Conservation (phyloP, 2,113 vertebrate genomes). For the Bostrychus sinensis region DNA sequence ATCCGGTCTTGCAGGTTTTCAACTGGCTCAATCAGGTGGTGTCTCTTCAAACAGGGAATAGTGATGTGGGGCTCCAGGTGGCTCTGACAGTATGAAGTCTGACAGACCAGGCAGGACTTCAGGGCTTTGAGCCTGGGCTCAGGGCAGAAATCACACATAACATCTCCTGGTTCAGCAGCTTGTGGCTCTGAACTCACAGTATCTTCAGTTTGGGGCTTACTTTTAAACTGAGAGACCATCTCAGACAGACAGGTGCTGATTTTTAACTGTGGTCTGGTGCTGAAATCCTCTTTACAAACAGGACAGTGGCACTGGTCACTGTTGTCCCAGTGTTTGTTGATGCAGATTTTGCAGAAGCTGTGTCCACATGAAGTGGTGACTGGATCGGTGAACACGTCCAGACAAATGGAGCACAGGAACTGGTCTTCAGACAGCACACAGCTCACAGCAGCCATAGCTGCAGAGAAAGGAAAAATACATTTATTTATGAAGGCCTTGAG, state of each 20-base stretch:
- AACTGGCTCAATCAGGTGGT: no score
- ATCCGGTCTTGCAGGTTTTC: no score
- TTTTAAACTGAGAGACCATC: constrained; percentile 1
- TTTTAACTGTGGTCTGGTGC: background rate
- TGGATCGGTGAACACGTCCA: background rate
- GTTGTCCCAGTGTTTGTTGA: constrained; percentile 1
- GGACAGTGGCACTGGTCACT: background rate
- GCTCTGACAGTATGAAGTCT: background rate
- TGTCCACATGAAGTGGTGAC: background rate
- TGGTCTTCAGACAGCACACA: constrained; percentile 1
- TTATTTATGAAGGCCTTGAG: no score
- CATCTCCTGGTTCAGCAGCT: no score
- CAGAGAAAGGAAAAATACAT: background rate
- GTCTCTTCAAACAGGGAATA: no score
- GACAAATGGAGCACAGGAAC: constrained; percentile 7
- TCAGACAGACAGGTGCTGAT: background rate
- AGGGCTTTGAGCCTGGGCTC: background rate
- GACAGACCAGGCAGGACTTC: constrained; percentile 1
- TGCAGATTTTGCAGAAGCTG: constrained; percentile 1
- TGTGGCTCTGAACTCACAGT: background rate
- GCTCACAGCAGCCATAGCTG: background rate
- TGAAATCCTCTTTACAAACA: constrained; percentile 2
- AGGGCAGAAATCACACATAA: no score
- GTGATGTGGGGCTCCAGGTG: background rate
- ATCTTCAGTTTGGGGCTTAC: background rate